phyloP scores from a whole-genome alignment of 2,888 invertebrate genomes.

The Dastarcus helophoroides region DNA sequence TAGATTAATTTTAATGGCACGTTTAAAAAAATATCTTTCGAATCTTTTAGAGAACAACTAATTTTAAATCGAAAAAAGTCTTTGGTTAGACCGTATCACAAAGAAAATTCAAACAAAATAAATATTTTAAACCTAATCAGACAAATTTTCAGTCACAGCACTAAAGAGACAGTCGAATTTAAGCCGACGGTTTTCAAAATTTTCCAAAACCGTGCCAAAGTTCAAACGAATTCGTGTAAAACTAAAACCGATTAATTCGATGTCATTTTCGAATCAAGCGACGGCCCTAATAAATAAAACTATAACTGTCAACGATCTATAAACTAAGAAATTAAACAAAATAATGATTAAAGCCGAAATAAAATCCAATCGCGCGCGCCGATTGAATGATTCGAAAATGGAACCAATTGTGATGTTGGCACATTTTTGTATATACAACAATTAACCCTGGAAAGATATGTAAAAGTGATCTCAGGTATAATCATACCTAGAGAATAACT shows the following conservation, averaged over 20 bases:
- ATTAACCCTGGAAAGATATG: conserved; percentile 41
- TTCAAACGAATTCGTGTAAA: too few relatives aligned
- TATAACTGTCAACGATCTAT: too few relatives aligned
- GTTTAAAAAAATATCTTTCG: conserved; percentile 27
- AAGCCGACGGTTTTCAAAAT: conserved; percentile 28
- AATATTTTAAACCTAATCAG: conserved; percentile 34
- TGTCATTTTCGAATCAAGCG: too few relatives aligned
- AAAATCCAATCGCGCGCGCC: too few relatives aligned
- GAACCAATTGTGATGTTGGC: too few relatives aligned
- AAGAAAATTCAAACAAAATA: conserved; percentile 32
- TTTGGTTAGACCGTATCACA: conserved; percentile 39
- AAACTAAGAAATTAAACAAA: too few relatives aligned
- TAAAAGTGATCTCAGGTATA: too few relatives aligned
- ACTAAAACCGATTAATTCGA: too few relatives aligned
- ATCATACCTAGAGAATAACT: too few relatives aligned
- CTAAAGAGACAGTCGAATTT: conserved; percentile 36
- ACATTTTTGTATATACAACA: conserved; percentile 38
- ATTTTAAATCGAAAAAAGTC: conserved; percentile 22
- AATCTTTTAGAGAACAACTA: conserved; percentile 21
- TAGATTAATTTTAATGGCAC: conserved; percentile 24
- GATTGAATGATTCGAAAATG: too few relatives aligned
- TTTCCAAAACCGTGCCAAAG: conserved; percentile 29
- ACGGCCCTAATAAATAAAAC: too few relatives aligned
- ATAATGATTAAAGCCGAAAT: too few relatives aligned
- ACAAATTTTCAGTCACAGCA: conserved; percentile 37